Conservation (phyloP, 2,797 vertebrate species). For the Margarornis squamiger region DNA sequence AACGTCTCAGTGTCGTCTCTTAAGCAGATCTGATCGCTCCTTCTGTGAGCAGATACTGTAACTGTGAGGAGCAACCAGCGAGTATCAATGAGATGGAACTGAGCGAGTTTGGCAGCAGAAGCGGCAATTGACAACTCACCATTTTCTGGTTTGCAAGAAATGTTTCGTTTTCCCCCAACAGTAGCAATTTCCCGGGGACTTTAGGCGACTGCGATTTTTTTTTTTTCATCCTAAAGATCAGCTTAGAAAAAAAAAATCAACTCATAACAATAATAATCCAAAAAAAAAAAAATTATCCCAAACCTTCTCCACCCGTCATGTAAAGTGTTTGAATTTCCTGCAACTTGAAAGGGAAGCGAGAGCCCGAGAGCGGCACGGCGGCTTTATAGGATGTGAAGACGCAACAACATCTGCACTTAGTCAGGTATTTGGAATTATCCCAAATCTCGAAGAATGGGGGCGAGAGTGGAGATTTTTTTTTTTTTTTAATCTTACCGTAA, state of each 20-base stretch:
- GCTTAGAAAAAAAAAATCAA: slow-evolving; percentile 58
- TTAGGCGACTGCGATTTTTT: slow-evolving; percentile 48
- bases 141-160: slow-evolving; percentile 76
- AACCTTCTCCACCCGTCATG: slow-evolving; percentile 64
- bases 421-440: slow-evolving; percentile 75
- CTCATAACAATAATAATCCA: slow-evolving; percentile 40
- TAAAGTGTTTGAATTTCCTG: slow-evolving; percentile 65
- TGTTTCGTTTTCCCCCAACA: slow-evolving; percentile 66
- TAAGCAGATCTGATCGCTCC: slow-evolving; percentile 67
- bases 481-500: slow-evolving; percentile 75
- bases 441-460: slow-evolving; percentile 73
- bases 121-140: slow-evolving; percentile 83
- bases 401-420: slow-evolving; percentile 71
- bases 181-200: slow-evolving; percentile 69
- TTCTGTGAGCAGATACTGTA: slow-evolving; percentile 64
- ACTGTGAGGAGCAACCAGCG: slow-evolving; percentile 69
- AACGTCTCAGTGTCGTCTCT: slow-evolving; percentile 31
- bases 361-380: slow-evolving; percentile 46
- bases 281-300: background rate
- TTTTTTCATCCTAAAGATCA: slow-evolving; percentile 66
- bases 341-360: slow-evolving; percentile 71
- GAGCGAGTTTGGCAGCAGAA: slow-evolving; percentile 78
- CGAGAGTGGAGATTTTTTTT: slow-evolving; percentile 61
- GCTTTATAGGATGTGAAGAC: slow-evolving; percentile 67
- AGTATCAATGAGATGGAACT: slow-evolving; percentile 64